These are phyloP conservation scores for Aplysina aerophoba DNA, from an alignment of 37 sponge, comb jelly and placozoan species.

Conservation along the genomic window DNA sequence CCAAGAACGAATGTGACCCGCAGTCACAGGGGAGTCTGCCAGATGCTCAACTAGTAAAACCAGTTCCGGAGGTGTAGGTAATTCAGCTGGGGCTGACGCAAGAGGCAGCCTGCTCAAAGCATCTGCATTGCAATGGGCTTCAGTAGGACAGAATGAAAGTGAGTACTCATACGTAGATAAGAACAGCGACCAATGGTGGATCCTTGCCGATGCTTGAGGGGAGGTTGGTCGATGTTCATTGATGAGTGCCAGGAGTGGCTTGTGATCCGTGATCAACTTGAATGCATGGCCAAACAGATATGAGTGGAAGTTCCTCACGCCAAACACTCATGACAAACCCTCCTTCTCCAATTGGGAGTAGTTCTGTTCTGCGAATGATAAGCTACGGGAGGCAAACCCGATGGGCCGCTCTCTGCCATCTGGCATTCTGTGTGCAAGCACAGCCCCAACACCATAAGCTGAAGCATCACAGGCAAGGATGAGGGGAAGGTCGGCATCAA, in stretches of 20 bases:
- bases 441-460: constrained; percentile 9
- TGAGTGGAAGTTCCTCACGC: constrained; percentile 13
- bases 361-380: constrained; percentile 31
- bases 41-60: not conserved
- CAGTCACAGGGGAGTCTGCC: not conserved
- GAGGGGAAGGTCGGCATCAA: constrained; percentile 15
- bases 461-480: constrained; percentile 34
- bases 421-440: not conserved
- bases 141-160: not conserved
- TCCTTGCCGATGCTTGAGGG: not conserved
- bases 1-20: not conserved
- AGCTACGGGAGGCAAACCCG: too few species aligned
- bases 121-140: not conserved
- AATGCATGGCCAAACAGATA: constrained; percentile 1
- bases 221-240: too few species aligned
- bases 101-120: not conserved
- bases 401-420: constrained; percentile 22
- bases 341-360: constrained; percentile 34
- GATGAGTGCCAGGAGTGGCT: not conserved
- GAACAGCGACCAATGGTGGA: not conserved
- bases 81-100: not conserved
- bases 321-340: constrained; percentile 25
- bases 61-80: not conserved
- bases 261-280: constrained; percentile 21
- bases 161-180: not conserved